These are phyloP conservation scores for Arctopsyche grandis DNA, from an alignment of 1,140 invertebrate genomes.

Conservation along the genomic window DNA sequence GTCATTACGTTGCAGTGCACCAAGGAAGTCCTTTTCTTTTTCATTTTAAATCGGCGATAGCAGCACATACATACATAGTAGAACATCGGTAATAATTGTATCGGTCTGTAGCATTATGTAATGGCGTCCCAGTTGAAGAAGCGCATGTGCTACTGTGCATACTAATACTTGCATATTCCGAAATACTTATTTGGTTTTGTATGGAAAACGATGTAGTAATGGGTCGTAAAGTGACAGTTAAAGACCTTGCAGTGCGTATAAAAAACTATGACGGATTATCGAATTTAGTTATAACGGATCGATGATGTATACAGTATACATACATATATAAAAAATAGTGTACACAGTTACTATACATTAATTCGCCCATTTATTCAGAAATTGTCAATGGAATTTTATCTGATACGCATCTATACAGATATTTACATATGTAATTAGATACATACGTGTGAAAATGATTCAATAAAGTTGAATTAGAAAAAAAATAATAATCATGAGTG, in stretches of 20 bases:
- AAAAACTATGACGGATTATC: background rate
- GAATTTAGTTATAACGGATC: background rate
- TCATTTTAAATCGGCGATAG: background rate
- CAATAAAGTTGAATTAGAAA: no score
- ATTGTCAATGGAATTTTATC: background rate
- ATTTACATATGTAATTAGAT: background rate
- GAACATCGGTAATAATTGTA: background rate
- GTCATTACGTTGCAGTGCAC: background rate
- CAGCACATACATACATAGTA: no score
- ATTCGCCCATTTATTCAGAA: background rate
- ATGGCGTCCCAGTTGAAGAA: constrained; percentile 20
- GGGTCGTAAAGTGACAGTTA: background rate
- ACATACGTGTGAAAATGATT: no score
- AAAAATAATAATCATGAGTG: no score
- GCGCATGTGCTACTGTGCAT: background rate
- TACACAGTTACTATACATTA: background rate
- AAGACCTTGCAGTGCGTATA: constrained; percentile 17
- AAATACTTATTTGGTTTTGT: constrained; percentile 23
- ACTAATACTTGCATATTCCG: background rate
- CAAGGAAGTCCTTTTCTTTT: background rate
- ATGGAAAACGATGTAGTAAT: constrained; percentile 1
- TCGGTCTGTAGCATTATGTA: background rate
- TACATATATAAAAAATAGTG: background rate
- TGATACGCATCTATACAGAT: background rate
- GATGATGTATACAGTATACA: background rate